Percentiles rank a stretch among this genome's conserved stretches.
phyloP scores from a whole-genome alignment of 2,888 invertebrate genomes.

The Acholoe squamosa region DNA sequence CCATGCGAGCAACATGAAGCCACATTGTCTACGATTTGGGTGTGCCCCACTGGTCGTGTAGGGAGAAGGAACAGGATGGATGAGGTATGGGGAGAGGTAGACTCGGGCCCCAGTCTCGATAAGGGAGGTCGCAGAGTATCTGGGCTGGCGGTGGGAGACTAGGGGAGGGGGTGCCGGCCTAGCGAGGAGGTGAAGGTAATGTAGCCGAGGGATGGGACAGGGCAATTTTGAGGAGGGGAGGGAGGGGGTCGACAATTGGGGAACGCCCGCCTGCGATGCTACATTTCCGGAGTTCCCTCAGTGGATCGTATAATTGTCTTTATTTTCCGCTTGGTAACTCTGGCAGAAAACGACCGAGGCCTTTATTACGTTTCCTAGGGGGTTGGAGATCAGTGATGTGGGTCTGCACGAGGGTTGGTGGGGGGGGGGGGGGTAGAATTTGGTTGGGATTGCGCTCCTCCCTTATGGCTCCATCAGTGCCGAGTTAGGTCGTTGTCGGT shows the following conservation, averaged over 20 bases:
- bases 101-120: no score
- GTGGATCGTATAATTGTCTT: conserved; percentile 56
- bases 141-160: no score
- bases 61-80: not conserved
- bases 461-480: conserved; percentile 1
- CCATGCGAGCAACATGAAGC: not conserved
- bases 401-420: not conserved
- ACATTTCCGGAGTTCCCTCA: conserved; percentile 54
- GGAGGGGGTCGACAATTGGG: conserved; percentile 33
- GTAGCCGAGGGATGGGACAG: no score
- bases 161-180: no score
- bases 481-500: not conserved
- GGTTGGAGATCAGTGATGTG: not conserved
- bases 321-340: conserved; percentile 55
- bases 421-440: not conserved
- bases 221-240: not conserved
- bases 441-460: not conserved
- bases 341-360: conserved; percentile 33
- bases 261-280: conserved; percentile 51
- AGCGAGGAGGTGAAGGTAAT: no score
- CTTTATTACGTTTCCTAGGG: conserved; percentile 32
- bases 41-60: not conserved
- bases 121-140: no score
- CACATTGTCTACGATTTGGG: conserved; percentile 36
- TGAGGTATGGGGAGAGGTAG: no score